phyloP scores from a whole-genome alignment of 1,140 invertebrate genomes.

The Piezodorus guildinii region DNA sequence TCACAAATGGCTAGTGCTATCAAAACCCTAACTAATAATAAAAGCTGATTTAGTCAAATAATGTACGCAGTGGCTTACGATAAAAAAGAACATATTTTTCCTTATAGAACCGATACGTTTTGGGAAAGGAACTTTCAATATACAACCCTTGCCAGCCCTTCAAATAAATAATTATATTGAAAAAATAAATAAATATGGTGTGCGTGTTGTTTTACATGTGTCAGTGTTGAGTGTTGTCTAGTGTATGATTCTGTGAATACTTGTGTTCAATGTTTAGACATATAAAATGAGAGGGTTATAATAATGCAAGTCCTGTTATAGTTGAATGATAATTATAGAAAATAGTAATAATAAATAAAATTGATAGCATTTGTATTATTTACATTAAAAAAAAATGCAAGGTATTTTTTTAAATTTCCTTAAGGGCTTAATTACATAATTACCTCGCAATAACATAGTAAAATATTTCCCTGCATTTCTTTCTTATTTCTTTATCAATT shows the following conservation, averaged over 20 bases:
- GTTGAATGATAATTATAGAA: too few species aligned
- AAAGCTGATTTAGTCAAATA: conserved; percentile 1
- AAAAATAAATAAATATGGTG: neutral
- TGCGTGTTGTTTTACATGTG: neutral
- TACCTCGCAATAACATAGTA: too few species aligned
- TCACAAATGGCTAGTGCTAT: conserved; percentile 1
- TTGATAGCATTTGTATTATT: too few species aligned
- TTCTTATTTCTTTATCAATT: neutral
- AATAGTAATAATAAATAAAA: too few species aligned
- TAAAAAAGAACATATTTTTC: conserved; percentile 13
- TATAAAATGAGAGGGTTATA: too few species aligned
- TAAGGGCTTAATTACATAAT: too few species aligned
- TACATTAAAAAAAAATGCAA: too few species aligned
- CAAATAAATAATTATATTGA: conserved; percentile 1
- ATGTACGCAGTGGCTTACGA: neutral
- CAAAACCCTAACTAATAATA: conserved; percentile 7
- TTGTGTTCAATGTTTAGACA: neutral
- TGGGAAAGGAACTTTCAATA: conserved; percentile 25
- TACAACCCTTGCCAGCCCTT: conserved; percentile 19
- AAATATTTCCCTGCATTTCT: too few species aligned
- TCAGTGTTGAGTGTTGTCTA: neutral
- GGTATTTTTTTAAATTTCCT: too few species aligned
- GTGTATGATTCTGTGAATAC: neutral
- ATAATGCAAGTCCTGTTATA: too few species aligned
- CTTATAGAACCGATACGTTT: conserved; percentile 9